Evolutionary conservation across 2,797 vertebrate species (phyloP).

Genomic region (Phalanger gymnotis): DNA sequence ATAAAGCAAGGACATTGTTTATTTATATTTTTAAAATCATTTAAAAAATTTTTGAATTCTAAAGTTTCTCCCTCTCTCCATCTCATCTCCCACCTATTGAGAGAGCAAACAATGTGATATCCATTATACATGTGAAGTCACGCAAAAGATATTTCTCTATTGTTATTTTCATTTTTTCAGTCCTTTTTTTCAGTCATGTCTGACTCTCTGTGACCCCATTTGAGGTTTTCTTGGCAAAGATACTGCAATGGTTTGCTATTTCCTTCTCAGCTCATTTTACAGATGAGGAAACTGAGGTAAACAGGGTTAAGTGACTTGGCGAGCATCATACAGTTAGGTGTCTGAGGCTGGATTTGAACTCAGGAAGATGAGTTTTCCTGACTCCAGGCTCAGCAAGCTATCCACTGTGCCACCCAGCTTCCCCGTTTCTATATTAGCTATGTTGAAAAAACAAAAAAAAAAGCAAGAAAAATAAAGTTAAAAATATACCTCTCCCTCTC

Average conservation of each 20-base stretch:
- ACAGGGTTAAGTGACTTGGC: not conserved
- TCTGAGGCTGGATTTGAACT: not conserved
- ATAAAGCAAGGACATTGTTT: not conserved
- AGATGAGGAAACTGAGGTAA: not conserved
- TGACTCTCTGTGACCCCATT: not conserved
- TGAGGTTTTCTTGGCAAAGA: not conserved
- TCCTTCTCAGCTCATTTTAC: not conserved
- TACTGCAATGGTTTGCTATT: not conserved
- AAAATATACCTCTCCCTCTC: not conserved
- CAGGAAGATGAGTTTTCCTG: not conserved
- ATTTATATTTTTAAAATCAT: not conserved
- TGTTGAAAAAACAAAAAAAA: not conserved
- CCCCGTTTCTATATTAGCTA: not conserved
- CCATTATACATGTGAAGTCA: not conserved
- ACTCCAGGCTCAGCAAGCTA: not conserved
- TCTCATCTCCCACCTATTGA: not conserved
- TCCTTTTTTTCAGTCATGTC: not conserved
- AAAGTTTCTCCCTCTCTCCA: not conserved
- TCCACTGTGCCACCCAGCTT: not conserved
- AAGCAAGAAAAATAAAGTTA: not conserved
- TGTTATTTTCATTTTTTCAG: not conserved
- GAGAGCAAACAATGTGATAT: not conserved
- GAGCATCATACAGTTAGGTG: not conserved
- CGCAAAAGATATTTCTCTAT: not conserved
- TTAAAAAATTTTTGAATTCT: not conserved